Base-by-base conservation (phyloP, 2,797 vertebrate species). In the Sebastes trivittatus region DNA sequence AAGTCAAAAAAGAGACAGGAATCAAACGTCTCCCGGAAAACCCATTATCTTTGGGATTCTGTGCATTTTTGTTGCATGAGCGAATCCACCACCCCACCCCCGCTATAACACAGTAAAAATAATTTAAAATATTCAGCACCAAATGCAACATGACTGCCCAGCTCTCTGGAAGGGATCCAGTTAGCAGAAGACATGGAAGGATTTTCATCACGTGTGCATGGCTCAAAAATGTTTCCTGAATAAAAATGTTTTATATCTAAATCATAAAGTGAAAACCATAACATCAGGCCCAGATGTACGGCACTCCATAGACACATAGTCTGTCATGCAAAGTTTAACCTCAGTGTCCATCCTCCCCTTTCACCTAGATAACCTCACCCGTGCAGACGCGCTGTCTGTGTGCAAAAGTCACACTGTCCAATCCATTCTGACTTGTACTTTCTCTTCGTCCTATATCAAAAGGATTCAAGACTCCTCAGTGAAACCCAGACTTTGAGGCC, bases 61-160 rank as follows among this genome's bases (percentile, higher is more conserved):
- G 63, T 68, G 20, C 58, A 69, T 87, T 83, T 84, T 84, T 87
- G 65, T 66, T 65, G 38, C 56, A 72, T 85, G 42, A 74, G 34
- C 20, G 1, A 66, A 59, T 5, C 54, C 30, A 22, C 46, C 13
- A 49, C 46, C 7, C 32, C 63, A 16, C 2, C 66, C 67, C 38
- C 1, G 67, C 60, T 4, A 58, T 25, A 75, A 52, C 13, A 34
- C 30, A n/a, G 25, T 71, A 59, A 66, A 88, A 78, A 70, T 71
- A 20, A 65, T 72, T 54, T 42, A 30, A 86, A 85, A 70, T 32
- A 77, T 77, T 85, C 58, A 7, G 32, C 38, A 18, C n/a, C 36
- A 30, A 30, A 60, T 77, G 52, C 78, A 70, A 86, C 67, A 20
- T 49, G 46, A 49, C 46, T 20, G 46, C 46, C 46, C 18, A 9